Base-by-base conservation (phyloP, 2,113 vertebrate species). In the Sisor rabdophorus region DNA sequence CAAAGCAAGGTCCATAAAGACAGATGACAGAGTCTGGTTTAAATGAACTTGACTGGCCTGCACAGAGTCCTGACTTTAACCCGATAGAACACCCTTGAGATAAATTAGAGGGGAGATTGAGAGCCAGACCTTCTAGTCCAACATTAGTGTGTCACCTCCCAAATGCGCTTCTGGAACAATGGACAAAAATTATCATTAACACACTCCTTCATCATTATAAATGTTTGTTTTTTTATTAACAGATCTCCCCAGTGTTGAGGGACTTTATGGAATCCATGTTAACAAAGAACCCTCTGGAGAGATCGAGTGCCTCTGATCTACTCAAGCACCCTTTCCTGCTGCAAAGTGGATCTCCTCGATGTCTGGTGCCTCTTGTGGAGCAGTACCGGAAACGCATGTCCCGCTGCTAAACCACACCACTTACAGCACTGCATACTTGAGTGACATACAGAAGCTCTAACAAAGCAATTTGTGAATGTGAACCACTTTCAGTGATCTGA, bases 231-330 rank as follows among this genome's bases (percentile, higher is more conserved):
- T 8, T n/a, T 50, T 44, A n/a, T n/a, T n/a, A n/a, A n/a, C n/a
- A n/a, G 96, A 91, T 93, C 78, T 98, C 96, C 53, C 95, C 95
- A 0, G 91, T 96, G 56, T 84, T 98, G 71, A 91, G 93, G 78
- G 94, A 95, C 87, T 98, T 98, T 86, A 85, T 98, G 89, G 89
- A 89, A 30, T 89, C 92, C 84, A 96, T 96, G 94, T 48, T 98
- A 86, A 93, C 91, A 0, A 88, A 93, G 48, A 92, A 98, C 58
- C 92, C 93, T 0, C 26, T 87, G 71, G 89, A 92, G 84, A 89
- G 96, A 81, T 89, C 93, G 10, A 92, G 88, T 0, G 94, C 95
- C 8, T 76, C 86, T 30, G 90, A 92, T n/a, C 93, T 98, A 17
- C 90, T 98, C 80, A 89, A 94, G 79, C 95, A 98, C 19, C 94